These are phyloP conservation scores for Macropis europaea DNA, from an alignment of 2,888 invertebrate species.

Conservation along the genomic window DNA sequence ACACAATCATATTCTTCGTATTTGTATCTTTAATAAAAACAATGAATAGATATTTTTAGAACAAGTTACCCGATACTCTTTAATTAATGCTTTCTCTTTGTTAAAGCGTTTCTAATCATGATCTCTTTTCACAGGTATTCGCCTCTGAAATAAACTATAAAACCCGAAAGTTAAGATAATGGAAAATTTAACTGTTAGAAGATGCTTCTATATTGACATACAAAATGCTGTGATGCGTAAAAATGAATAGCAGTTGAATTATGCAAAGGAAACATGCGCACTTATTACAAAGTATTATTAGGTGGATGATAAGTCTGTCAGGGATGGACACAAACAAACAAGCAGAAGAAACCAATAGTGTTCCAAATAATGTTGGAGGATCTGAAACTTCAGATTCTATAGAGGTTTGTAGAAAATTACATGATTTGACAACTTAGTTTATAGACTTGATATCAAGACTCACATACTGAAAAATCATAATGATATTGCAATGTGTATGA, in stretches of 20 bases:
- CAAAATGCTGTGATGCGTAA: background rate
- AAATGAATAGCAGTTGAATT: background rate
- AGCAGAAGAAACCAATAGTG: constrained; percentile 4
- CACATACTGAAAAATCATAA: too few relatives aligned
- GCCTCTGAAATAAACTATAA: background rate
- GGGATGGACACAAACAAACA: constrained; percentile 59
- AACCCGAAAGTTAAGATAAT: background rate
- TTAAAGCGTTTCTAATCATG: too few relatives aligned
- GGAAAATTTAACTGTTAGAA: background rate
- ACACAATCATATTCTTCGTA: background rate
- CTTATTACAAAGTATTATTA: constrained; percentile 64
- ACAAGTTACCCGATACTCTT: background rate
- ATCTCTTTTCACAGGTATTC: background rate
- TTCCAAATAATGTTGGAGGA: constrained; percentile 24
- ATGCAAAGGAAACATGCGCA: constrained; percentile 58
- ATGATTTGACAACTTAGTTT: too few relatives aligned
- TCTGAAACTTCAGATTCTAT: constrained; percentile 66
- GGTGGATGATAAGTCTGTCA: constrained; percentile 66
- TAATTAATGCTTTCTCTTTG: background rate
- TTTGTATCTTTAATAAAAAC: background rate
- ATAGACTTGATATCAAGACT: too few relatives aligned
- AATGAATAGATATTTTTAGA: background rate
- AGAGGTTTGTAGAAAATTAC: constrained; percentile 59
- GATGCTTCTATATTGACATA: background rate
- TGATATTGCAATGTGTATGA: too few relatives aligned